Evolutionary conservation across 2,888 invertebrate genomes (phyloP).

Genomic region (Cylindroiulus punctatus): DNA sequence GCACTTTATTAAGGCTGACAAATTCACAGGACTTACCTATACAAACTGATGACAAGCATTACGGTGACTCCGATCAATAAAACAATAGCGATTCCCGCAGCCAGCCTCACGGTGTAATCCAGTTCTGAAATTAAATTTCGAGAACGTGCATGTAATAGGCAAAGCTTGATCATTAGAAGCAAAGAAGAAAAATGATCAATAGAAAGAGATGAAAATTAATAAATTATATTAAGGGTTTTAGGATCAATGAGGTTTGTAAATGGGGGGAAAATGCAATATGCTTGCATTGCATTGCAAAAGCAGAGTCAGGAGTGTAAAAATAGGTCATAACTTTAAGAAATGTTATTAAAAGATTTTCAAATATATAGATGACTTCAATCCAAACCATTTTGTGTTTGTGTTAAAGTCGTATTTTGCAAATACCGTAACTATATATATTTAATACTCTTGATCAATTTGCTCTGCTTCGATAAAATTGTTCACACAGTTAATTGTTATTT

Average conservation of each 20-base stretch:
- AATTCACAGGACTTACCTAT: constrained; percentile 49
- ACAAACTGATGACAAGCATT: constrained; percentile 52
- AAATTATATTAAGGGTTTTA: constrained; percentile 28
- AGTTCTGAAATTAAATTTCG: constrained; percentile 52
- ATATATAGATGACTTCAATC: neutral
- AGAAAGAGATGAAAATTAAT: constrained; percentile 23
- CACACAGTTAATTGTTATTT: too few relatives aligned
- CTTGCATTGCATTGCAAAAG: neutral
- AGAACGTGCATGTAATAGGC: neutral
- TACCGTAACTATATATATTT: too few relatives aligned
- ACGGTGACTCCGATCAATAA: constrained; percentile 54
- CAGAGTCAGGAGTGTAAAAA: neutral
- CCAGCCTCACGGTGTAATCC: constrained; percentile 55
- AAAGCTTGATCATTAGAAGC: neutral
- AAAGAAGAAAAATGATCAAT: constrained; percentile 20
- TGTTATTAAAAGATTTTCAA: neutral
- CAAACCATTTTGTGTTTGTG: too few relatives aligned
- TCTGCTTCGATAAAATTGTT: too few relatives aligned
- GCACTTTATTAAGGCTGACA: neutral
- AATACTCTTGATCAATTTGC: too few relatives aligned
- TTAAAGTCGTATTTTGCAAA: too few relatives aligned
- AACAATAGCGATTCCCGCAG: constrained; percentile 56
- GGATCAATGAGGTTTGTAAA: constrained; percentile 12
- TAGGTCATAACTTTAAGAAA: neutral
- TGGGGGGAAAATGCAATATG: neutral